These are phyloP conservation scores for Pogonomyrmex barbatus DNA, from an alignment of 1,140 invertebrate genomes.

Conservation along the genomic window DNA sequence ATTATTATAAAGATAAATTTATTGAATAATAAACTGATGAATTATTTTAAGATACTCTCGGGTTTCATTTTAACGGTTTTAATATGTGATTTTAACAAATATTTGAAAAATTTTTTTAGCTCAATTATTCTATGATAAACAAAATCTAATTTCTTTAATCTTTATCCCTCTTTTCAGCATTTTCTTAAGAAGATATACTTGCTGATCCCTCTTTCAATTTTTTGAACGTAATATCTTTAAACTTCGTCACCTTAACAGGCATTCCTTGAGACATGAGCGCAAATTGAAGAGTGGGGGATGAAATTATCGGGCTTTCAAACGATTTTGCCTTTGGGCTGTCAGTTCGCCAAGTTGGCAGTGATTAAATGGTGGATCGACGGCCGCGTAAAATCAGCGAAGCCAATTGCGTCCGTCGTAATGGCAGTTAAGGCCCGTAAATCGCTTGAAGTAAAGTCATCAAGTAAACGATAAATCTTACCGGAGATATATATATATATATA, in stretches of 20 bases:
- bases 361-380: constrained; percentile 41
- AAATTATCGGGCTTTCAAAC: constrained; percentile 18
- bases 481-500: neutral
- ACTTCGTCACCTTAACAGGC: neutral
- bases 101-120: neutral
- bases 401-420: constrained; percentile 49
- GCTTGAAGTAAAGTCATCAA: constrained; percentile 74
- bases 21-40: neutral
- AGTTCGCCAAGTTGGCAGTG: constrained; percentile 20
- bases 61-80: neutral
- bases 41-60: neutral
- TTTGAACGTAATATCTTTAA: neutral
- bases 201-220: constrained; percentile 6
- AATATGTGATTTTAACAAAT: neutral
- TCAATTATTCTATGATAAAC: neutral
- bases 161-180: neutral
- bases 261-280: neutral
- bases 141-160: constrained; percentile 8
- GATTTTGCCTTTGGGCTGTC: constrained; percentile 26
- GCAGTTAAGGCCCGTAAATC: constrained; percentile 67
- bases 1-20: too few species aligned
- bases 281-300: neutral
- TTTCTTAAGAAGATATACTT: neutral
- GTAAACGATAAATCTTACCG: constrained; percentile 72
- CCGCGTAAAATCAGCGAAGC: constrained; percentile 38